Evolutionary conservation across 2,888 invertebrate genomes (phyloP), one percentile per base, ranked within the genome.

Genomic region (Chrysodeixis includens): DNA sequence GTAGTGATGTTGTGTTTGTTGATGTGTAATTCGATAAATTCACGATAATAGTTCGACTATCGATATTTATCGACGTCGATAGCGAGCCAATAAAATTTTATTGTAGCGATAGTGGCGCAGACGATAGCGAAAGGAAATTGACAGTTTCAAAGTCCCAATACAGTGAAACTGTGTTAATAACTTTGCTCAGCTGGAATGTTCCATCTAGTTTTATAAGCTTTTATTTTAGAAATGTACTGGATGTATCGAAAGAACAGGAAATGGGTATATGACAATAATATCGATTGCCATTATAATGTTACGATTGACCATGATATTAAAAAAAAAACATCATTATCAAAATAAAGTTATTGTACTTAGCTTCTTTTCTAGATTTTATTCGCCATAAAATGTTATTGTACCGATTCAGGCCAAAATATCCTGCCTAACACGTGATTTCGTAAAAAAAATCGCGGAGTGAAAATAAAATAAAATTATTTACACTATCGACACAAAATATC

Each of bases 21-120:
- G 73, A 80, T 79, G 55, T 71, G 67, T 80, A 80, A 49, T 49
- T 79, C 80, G 79, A 79, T 78, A 79, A 79, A 76, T 71, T 76
- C 55, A 54, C 68, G 53, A 68, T 59, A 68, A 71, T 74, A 71
- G 70, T 78, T 66, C 66, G 66, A 74, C 71, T 78, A 69, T 79
- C 69, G 78, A 78, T 76, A 68, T 75, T 73, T 79, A 75, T 75
- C 64, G 73, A 52, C 52, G 51, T 9, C 66, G 71, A 76, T 75
- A 76, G 78, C 62, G 54, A 30, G 60, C 57, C 66, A 67, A 73
- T 80, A 79, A 79, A 80, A 79, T 76, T 71, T 78, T 79, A 79
- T 73, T 78, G 76, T 67, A 55, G 49, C 66, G 71, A 78, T 78
- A 78, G 67, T 70, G 56, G 66, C 58, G 46, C 55, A 69, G 70